These are phyloP conservation scores for Margarornis squamiger DNA, from an alignment of 2,797 vertebrate genomes.

Conservation along the genomic window DNA sequence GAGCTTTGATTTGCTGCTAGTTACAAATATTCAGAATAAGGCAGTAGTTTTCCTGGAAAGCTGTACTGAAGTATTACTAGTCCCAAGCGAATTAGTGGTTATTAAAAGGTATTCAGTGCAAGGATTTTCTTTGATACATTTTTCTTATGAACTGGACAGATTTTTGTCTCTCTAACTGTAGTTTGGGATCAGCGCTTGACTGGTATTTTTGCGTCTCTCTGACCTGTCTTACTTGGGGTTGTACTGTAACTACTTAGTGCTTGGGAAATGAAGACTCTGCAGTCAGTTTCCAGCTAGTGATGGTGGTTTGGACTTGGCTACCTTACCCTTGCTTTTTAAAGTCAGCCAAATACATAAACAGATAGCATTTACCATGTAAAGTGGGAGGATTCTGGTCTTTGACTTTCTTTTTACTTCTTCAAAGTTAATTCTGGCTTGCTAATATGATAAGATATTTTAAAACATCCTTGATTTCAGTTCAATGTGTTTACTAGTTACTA, in stretches of 20 bases:
- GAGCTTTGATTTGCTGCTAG: not conserved
- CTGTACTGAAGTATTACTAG: not conserved
- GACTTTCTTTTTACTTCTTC: not conserved
- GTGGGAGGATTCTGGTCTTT: not conserved
- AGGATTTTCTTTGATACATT: not conserved
- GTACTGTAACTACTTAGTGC: not conserved
- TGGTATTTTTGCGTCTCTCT: not conserved
- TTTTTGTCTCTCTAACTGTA: not conserved
- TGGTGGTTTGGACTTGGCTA: not conserved
- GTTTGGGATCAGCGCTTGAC: not conserved
- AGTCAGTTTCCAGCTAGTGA: not conserved
- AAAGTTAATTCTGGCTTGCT: not conserved
- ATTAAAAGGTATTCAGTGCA: not conserved
- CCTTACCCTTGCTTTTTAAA: not conserved
- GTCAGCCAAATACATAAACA: not conserved
- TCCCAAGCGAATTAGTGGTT: not conserved
- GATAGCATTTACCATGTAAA: not conserved
- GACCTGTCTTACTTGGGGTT: not conserved
- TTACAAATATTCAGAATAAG: not conserved
- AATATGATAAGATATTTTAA: not conserved
- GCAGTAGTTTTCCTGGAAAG: not conserved
- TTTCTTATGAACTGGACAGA: not conserved
- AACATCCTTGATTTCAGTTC: not conserved
- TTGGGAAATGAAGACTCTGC: not conserved
- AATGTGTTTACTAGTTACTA: not conserved